Conservation (phyloP, 2,113 vertebrate species). For the Entosphenus tridentatus region DNA sequence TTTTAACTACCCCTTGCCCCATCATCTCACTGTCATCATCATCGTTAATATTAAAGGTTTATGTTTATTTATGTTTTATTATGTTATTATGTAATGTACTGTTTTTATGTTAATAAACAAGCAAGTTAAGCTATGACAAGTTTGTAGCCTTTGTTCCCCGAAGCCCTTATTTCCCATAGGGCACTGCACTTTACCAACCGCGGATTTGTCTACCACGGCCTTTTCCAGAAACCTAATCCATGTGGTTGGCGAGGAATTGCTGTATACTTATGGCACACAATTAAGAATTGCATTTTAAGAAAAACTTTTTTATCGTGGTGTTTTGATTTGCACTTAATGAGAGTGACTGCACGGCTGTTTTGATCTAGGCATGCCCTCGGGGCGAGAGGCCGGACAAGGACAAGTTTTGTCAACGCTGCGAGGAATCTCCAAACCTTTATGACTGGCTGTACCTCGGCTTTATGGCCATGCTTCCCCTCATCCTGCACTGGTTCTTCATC, state of each 20-base stretch:
- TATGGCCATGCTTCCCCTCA: slow-evolving; percentile 83
- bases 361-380: slow-evolving; percentile 55
- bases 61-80: no score
- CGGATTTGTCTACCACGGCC: no score
- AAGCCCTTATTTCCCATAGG: no score
- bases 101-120: no score
- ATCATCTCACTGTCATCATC: no score
- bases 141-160: no score
- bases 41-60: no score
- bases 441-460: slow-evolving; percentile 96
- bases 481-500: slow-evolving; percentile 95
- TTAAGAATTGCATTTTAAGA: neutral
- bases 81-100: no score
- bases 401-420: slow-evolving; percentile 56
- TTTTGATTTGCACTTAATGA: neutral
- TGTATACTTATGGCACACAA: neutral
- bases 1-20: no score
- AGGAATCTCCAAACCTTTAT: slow-evolving; percentile 50
- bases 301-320: neutral
- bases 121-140: no score
- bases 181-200: no score
- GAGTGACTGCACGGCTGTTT: neutral
- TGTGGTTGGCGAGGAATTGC: neutral
- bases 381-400: slow-evolving; percentile 44
- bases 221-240: neutral